These are phyloP conservation scores for Naja naja DNA, from an alignment of 2,113 vertebrate species.

Conservation along the genomic window DNA sequence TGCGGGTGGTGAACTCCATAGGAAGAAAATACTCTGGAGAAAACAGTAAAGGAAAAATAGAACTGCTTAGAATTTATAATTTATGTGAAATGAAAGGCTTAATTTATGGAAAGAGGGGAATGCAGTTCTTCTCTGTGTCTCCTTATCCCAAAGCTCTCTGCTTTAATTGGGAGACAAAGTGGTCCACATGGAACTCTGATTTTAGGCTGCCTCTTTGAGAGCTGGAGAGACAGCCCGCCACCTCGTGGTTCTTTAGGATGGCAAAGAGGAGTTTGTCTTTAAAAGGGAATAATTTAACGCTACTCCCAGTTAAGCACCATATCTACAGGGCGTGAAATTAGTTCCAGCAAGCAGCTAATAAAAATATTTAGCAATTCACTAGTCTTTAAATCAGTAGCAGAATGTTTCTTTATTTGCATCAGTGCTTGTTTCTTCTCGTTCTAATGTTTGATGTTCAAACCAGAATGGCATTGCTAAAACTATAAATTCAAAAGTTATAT, in stretches of 20 bases:
- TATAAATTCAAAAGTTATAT: conserved; percentile 35
- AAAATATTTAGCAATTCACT: conserved; percentile 81
- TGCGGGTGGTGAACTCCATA: background rate
- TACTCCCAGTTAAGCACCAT: conserved; percentile 75
- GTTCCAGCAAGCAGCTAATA: conserved; percentile 83
- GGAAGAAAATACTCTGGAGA: too few species aligned
- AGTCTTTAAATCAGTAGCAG: conserved; percentile 74
- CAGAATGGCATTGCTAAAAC: conserved; percentile 53
- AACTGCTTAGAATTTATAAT: background rate
- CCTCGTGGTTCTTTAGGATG: conserved; percentile 24
- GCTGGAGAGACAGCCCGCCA: conserved; percentile 27
- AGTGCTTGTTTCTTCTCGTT: conserved; percentile 66
- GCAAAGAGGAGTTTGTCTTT: conserved; percentile 44
- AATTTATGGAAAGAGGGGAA: background rate
- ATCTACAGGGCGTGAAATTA: conserved; percentile 82
- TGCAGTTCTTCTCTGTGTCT: background rate
- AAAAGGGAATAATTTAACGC: conserved; percentile 78
- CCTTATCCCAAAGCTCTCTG: background rate
- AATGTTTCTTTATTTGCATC: conserved; percentile 73
- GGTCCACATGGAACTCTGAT: background rate
- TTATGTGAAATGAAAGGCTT: background rate
- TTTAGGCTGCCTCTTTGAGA: background rate
- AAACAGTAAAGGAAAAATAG: too few species aligned
- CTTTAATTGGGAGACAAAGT: background rate
- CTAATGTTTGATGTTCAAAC: conserved; percentile 64